Conservation (phyloP, 2,113 vertebrate species). For the Hyperoodon ampullatus region DNA sequence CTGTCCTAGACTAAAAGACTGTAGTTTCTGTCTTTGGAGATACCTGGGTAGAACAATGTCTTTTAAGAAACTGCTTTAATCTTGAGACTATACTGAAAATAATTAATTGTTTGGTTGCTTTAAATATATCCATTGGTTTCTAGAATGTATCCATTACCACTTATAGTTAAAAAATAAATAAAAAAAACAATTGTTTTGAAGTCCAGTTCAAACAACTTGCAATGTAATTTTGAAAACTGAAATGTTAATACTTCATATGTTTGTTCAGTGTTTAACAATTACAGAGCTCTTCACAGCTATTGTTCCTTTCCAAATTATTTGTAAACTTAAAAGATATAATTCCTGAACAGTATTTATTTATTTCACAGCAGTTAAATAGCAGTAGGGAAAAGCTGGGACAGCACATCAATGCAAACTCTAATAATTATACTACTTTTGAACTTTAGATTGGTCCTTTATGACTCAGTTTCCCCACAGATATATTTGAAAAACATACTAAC, state of each 20-base stretch:
- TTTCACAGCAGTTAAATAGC: conserved; percentile 27
- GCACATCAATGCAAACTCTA: conserved; percentile 11
- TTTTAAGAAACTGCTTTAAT: conserved; percentile 40
- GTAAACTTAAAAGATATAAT: conserved; percentile 9
- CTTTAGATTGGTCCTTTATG: background rate
- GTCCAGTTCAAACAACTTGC: conserved; percentile 18
- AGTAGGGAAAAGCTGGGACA: background rate
- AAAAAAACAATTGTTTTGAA: background rate
- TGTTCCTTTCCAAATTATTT: background rate
- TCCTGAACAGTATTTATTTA: background rate
- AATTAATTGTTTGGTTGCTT: conserved; percentile 47
- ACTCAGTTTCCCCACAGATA: conserved; percentile 51
- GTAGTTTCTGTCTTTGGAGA: background rate
- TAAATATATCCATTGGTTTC: conserved; percentile 8
- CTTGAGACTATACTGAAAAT: conserved; percentile 35
- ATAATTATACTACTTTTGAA: background rate
- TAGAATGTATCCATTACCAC: background rate
- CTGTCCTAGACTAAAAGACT: background rate
- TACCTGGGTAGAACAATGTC: background rate
- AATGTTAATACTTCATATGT: background rate
- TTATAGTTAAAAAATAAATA: background rate
- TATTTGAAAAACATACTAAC: background rate
- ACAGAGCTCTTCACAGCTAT: conserved; percentile 8
- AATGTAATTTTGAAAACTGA: conserved; percentile 52
- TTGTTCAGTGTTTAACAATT: background rate